These are phyloP conservation scores for Merops nubicus DNA, from an alignment of 2,113 vertebrate genomes.

Conservation along the genomic window DNA sequence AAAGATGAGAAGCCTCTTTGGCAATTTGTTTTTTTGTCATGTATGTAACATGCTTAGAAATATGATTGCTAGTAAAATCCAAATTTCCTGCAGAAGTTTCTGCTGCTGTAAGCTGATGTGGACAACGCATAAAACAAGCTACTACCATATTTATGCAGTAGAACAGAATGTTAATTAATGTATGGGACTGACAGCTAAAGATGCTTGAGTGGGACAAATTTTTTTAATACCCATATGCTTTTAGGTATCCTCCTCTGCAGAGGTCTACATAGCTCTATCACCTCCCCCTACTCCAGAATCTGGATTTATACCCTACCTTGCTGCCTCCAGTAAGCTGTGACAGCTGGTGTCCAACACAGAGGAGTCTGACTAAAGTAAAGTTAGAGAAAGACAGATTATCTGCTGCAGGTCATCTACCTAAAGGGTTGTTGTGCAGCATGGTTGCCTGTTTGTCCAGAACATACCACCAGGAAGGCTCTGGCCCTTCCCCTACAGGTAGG, in stretches of 20 bases:
- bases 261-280: background rate
- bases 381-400: background rate
- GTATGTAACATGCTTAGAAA: background rate
- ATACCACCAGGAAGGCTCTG: background rate
- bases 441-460: background rate
- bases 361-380: background rate
- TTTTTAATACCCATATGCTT: background rate
- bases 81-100: background rate
- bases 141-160: background rate
- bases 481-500: background rate
- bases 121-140: background rate
- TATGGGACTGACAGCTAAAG: background rate
- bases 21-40: background rate
- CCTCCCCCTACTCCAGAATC: background rate
- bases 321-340: background rate
- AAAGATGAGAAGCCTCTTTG: background rate
- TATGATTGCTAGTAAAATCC: background rate
- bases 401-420: background rate
- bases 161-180: background rate
- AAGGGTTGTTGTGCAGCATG: rapidly evolving
- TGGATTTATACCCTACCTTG: background rate
- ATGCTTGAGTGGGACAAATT: background rate
- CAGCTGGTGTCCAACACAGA: background rate
- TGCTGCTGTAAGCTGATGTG: background rate
- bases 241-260: background rate